Evolutionary conservation across 2,797 vertebrate species (phyloP).

Genomic region (Cygnus olor): DNA sequence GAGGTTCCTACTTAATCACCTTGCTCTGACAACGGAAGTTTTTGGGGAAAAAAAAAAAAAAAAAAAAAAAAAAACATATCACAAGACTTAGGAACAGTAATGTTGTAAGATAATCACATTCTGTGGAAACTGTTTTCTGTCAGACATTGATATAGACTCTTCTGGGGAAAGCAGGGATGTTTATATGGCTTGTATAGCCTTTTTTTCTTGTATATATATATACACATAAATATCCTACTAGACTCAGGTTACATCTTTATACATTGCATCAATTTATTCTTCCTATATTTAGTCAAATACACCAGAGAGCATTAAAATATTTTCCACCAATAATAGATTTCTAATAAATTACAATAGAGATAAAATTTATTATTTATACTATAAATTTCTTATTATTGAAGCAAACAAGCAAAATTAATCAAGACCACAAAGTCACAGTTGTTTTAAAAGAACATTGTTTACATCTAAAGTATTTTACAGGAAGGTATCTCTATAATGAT

Average conservation of each 20-base stretch:
- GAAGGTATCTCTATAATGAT: not conserved
- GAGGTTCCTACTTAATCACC: not conserved
- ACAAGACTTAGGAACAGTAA: not conserved
- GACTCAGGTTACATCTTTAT: not conserved
- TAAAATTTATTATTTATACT: not conserved
- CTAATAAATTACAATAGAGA: not conserved
- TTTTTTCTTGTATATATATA: not conserved
- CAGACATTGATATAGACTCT: not conserved
- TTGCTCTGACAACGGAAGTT: not conserved
- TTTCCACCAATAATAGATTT: not conserved
- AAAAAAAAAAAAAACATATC: not conserved
- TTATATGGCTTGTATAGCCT: not conserved
- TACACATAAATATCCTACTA: not conserved
- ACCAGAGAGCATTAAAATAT: not conserved
- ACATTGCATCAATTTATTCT: not conserved
- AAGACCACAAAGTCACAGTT: not conserved
- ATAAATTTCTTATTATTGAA: not conserved
- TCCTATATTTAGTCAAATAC: not conserved
- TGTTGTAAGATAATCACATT: not conserved
- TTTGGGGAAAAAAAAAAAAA: not conserved
- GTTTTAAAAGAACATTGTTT: not conserved
- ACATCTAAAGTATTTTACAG: not conserved
- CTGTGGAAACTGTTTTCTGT: not conserved
- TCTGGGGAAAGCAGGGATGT: not conserved
- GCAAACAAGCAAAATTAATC: not conserved